These are phyloP conservation scores for Stramonita haemastoma DNA, from an alignment of 2,888 invertebrate species.

Conservation along the genomic window DNA sequence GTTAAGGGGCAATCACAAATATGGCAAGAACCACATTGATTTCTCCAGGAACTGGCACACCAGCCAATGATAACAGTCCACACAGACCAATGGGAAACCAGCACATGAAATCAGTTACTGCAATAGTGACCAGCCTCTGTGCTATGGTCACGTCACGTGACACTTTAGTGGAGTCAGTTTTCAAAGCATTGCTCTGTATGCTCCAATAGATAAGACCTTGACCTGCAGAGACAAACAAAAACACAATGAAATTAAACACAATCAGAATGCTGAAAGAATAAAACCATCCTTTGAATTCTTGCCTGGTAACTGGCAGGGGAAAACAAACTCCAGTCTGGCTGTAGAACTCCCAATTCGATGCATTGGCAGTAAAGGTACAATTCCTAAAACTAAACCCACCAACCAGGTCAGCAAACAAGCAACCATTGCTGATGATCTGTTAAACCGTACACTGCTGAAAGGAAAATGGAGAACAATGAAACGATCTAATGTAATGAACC, in stretches of 20 bases:
- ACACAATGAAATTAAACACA: neutral
- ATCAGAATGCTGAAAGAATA: neutral
- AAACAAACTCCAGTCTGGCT: neutral
- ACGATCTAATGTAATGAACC: neutral
- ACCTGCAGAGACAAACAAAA: neutral
- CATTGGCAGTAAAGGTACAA: neutral
- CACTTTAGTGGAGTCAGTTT: neutral
- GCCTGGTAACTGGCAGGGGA: neutral
- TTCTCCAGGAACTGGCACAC: neutral
- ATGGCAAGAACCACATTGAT: neutral
- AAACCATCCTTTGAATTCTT: neutral
- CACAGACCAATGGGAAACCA: neutral
- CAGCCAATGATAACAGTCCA: neutral
- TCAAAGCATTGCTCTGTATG: neutral
- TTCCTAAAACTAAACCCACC: neutral
- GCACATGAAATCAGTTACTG: neutral
- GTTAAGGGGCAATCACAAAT: neutral
- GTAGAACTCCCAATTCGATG: neutral
- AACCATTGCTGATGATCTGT: neutral
- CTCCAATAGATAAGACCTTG: neutral
- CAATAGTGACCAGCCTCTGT: neutral
- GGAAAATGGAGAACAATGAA: neutral
- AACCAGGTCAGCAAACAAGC: neutral
- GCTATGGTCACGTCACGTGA: neutral
- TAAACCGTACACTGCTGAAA: neutral